These are phyloP conservation scores for Pheosia gnoma DNA, from an alignment of 2,888 invertebrate species.

Conservation along the genomic window DNA sequence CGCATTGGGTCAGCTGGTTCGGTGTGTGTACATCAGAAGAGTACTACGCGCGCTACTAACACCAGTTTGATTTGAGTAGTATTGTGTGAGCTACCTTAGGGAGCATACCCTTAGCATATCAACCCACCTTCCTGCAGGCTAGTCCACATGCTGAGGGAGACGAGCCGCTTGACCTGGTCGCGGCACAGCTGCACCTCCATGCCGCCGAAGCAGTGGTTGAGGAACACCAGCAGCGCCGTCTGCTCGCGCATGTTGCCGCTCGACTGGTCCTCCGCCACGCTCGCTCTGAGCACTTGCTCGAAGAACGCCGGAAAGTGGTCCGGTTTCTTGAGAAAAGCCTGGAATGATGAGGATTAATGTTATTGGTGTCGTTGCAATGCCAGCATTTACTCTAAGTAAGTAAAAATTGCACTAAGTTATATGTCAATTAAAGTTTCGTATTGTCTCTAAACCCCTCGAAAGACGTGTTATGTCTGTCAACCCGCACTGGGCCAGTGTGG, in stretches of 20 bases:
- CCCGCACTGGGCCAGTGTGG: no score
- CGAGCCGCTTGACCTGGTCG: conserved; percentile 94
- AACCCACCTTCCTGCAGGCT: conserved; percentile 90
- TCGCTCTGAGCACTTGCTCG: conserved; percentile 90
- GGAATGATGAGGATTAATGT: conserved; percentile 35
- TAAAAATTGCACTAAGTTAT: no score
- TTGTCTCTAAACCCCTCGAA: no score
- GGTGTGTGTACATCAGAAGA: no score
- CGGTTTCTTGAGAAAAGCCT: conserved; percentile 91
- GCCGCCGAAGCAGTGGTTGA: conserved; percentile 98
- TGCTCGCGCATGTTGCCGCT: conserved; percentile 87
- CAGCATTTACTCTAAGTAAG: no score
- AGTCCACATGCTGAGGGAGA: conserved; percentile 97
- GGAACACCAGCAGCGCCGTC: conserved; percentile 93
- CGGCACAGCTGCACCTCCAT: conserved; percentile 98
- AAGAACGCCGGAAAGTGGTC: conserved; percentile 93
- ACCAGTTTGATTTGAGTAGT: no score
- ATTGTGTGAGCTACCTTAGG: no score
- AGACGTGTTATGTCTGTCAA: no score
- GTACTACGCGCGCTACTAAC: no score
- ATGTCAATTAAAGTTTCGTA: no score
- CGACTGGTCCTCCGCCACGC: conserved; percentile 85
- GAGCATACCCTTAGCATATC: neutral
- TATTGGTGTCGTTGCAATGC: neutral
- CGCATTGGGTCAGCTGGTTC: no score